Evolutionary conservation across 2,888 invertebrate species (phyloP).

Genomic region (Drosophila emarginata): DNA sequence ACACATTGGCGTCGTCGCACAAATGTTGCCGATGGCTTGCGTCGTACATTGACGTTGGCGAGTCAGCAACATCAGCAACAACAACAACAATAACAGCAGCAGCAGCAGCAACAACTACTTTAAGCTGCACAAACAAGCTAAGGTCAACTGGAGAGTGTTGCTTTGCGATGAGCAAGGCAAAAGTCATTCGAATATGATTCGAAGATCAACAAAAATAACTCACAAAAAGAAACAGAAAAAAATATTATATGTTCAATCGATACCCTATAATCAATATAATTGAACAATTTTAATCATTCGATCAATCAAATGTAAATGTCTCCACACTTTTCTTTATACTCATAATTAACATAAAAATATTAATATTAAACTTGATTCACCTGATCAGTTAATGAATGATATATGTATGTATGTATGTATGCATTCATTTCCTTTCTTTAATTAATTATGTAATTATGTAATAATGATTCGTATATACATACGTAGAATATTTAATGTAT

Average conservation of each 20-base stretch:
- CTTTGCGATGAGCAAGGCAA: conserved; percentile 45
- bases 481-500: no score
- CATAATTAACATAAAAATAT: no score
- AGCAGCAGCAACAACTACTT: conserved; percentile 10
- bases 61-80: conserved; percentile 34
- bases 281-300: no score
- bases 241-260: conserved; percentile 20
- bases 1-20: conserved; percentile 26
- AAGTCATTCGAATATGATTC: conserved; percentile 42
- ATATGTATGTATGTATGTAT: no score
- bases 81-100: conserved; percentile 10
- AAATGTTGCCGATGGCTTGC: conserved; percentile 46
- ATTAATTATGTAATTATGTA: no score
- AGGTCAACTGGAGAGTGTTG: conserved; percentile 54
- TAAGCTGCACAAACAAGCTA: conserved; percentile 49
- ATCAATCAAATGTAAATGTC: no score
- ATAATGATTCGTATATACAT: no score
- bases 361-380: no score
- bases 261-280: no score
- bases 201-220: conserved; percentile 46
- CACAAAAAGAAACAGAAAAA: conserved; percentile 10
- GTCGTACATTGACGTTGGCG: conserved; percentile 68
- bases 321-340: no score
- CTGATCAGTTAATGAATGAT: no score
- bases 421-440: no score